phyloP scores from a whole-genome alignment of 2,888 invertebrate species.

The Drosophila testacea region DNA sequence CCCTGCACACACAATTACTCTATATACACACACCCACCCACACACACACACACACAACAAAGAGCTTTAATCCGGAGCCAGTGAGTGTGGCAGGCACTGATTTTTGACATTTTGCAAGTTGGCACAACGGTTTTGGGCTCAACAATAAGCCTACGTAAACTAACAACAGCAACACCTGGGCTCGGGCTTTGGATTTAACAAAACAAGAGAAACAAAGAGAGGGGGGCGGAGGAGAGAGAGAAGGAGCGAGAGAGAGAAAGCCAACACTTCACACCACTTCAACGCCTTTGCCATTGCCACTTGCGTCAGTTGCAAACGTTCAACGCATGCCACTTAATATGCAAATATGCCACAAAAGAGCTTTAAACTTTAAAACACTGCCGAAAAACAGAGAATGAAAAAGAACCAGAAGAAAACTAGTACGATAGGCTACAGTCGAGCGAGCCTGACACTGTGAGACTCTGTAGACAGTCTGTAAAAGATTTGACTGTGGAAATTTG shows the following conservation, averaged over 20 bases:
- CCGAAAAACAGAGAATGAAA: conserved; percentile 38
- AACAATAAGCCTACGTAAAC: conserved; percentile 73
- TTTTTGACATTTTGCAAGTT: conserved; percentile 68
- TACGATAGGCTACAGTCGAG: no score
- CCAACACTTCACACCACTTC: conserved; percentile 14
- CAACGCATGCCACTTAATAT: conserved; percentile 78
- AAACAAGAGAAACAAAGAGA: background rate
- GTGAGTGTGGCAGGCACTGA: conserved; percentile 44
- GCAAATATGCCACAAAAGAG: conserved; percentile 80
- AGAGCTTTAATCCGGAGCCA: conserved; percentile 50
- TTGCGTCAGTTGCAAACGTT: conserved; percentile 39
- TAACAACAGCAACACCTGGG: conserved; percentile 69
- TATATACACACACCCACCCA: conserved; percentile 6
- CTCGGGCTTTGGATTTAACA: conserved; percentile 25
- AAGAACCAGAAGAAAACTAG: background rate
- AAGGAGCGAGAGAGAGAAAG: background rate
- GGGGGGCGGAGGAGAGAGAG: background rate
- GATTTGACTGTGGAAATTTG: no score
- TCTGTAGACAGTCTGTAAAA: no score
- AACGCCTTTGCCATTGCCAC: background rate
- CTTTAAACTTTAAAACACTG: conserved; percentile 78
- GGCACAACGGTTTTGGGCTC: conserved; percentile 62
- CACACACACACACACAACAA: conserved; percentile 19
- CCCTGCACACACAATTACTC: conserved; percentile 7
- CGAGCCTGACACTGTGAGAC: no score